Evolutionary conservation across 2,888 invertebrate species (phyloP).

Genomic region (Campoletis raptor): DNA sequence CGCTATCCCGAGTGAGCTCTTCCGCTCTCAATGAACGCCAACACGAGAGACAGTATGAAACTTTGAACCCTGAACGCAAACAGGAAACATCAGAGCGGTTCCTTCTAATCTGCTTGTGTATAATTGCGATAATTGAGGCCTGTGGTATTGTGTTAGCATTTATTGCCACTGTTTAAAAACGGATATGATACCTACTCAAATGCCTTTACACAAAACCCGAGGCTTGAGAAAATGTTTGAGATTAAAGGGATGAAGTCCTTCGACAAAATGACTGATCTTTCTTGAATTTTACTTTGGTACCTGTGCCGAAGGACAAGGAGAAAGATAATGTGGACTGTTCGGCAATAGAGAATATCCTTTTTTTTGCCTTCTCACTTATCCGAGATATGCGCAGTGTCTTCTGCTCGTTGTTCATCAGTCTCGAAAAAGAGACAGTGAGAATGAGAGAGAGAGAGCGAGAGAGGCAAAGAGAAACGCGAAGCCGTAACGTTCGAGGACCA

Average conservation of each 20-base stretch:
- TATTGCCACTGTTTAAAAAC: conserved; percentile 41
- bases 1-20: conserved; percentile 50
- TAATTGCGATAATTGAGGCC: conserved; percentile 40
- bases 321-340: neutral
- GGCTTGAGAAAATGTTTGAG: neutral
- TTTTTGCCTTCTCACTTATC: conserved; percentile 29
- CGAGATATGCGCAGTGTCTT: conserved; percentile 36
- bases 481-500: conserved; percentile 15
- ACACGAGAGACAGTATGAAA: conserved; percentile 34
- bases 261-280: neutral
- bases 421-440: neutral
- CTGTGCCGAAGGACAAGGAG: neutral
- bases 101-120: conserved; percentile 22
- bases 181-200: conserved; percentile 51
- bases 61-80: conserved; percentile 53
- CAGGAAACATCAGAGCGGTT: conserved; percentile 21
- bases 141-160: neutral
- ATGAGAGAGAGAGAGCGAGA: conserved; percentile 5
- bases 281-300: neutral
- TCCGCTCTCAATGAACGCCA: conserved; percentile 21
- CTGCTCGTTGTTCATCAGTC: conserved; percentile 38
- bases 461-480: neutral
- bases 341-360: conserved; percentile 2
- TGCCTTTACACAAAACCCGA: neutral
- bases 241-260: neutral